These are phyloP conservation scores for Speoplatyrhinus poulsoni DNA, from an alignment of 2,113 vertebrate species.

Conservation along the genomic window DNA sequence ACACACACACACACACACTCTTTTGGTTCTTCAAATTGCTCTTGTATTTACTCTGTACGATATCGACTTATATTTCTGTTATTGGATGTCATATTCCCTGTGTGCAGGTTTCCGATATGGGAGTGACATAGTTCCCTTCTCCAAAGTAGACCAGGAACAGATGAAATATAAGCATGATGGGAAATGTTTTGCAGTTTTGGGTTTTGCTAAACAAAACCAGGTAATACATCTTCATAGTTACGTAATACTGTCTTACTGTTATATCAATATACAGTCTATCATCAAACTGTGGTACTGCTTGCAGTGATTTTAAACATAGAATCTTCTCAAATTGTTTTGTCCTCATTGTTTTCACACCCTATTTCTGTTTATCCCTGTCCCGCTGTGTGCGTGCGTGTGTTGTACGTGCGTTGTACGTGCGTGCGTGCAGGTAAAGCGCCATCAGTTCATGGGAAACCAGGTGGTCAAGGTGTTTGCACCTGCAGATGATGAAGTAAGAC, in stretches of 20 bases:
- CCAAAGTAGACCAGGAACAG: slow-evolving; percentile 95
- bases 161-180: slow-evolving; percentile 94
- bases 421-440: slow-evolving; percentile 79
- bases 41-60: no score
- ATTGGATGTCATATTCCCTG: slow-evolving; percentile 18
- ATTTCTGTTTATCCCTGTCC: no score
- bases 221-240: slow-evolving; percentile 60
- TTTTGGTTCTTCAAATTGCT: background rate
- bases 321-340: background rate
- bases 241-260: background rate
- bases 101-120: slow-evolving; percentile 90
- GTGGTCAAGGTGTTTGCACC: slow-evolving; percentile 88
- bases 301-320: no score
- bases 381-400: no score
- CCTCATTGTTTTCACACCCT: no score
- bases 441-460: slow-evolving; percentile 87
- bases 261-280: no score
- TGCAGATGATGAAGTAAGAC: slow-evolving; percentile 86
- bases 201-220: slow-evolving; percentile 85
- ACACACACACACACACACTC: background rate
- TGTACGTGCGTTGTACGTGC: no score
- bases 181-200: slow-evolving; percentile 92
- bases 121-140: slow-evolving; percentile 95
- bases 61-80: no score
- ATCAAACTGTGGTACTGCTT: background rate